Percentiles rank a stretch among this genome's conserved stretches.
These are phyloP conservation scores for Tetragonula carbonaria DNA, from an alignment of 2,888 invertebrate genomes.

Conservation along the genomic window DNA sequence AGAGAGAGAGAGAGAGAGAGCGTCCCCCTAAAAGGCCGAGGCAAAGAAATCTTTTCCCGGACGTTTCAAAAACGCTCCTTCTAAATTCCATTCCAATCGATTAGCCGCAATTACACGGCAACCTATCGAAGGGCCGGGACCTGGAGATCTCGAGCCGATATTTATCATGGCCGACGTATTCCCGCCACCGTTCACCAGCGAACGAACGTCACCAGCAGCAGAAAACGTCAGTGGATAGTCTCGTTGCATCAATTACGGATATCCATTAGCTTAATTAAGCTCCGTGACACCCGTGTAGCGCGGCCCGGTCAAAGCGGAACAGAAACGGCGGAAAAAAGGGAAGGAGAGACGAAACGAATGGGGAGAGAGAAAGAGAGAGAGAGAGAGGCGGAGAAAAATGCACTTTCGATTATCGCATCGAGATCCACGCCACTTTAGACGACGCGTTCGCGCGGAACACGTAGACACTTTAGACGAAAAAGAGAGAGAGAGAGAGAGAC, in stretches of 20 bases:
- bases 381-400: conserved; percentile 19
- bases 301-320: conserved; percentile 49
- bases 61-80: conserved; percentile 15
- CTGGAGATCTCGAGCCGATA: conserved; percentile 24
- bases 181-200: conserved; percentile 7
- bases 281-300: conserved; percentile 53
- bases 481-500: conserved; percentile 44
- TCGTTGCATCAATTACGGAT: conserved; percentile 69
- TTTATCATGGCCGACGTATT: conserved; percentile 22
- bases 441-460: conserved; percentile 15
- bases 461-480: conserved; percentile 6
- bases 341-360: not conserved
- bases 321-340: not conserved
- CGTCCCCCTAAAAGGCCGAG: not conserved
- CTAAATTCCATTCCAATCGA: conserved; percentile 55
- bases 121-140: not conserved
- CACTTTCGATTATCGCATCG: conserved; percentile 27
- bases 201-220: conserved; percentile 51
- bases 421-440: conserved; percentile 17
- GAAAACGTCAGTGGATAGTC: conserved; percentile 52
- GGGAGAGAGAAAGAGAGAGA: not conserved
- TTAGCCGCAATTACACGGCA: conserved; percentile 47
- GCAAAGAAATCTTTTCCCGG: conserved; percentile 32
- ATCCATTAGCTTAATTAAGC: conserved; percentile 74
- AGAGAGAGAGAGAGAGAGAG: not conserved